Percentiles rank a stretch among this genome's conserved stretches.
phyloP scores from a whole-genome alignment of 2,797 vertebrate genomes.

The Smutsia gigantea region DNA sequence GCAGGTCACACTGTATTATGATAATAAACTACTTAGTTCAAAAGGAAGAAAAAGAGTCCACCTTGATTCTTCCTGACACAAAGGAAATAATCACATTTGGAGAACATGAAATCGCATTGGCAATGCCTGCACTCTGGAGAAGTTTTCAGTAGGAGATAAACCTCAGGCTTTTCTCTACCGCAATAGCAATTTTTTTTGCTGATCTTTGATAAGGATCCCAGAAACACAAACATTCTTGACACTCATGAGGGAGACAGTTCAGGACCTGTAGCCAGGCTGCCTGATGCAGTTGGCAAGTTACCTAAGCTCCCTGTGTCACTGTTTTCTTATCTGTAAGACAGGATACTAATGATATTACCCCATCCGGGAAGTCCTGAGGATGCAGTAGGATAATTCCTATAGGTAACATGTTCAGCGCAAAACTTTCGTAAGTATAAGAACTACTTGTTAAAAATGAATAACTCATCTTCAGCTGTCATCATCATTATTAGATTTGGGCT shows the following conservation, averaged over 20 bases:
- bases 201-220: not conserved
- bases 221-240: not conserved
- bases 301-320: not conserved
- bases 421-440: not conserved
- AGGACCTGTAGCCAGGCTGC: not conserved
- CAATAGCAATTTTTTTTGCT: not conserved
- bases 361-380: not conserved
- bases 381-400: not conserved
- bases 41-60: not conserved
- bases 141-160: not conserved
- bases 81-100: not conserved
- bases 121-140: not conserved
- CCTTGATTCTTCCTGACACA: not conserved
- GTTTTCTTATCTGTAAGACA: not conserved
- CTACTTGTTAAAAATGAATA: not conserved
- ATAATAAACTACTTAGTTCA: not conserved
- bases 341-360: not conserved
- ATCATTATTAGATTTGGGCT: not conserved
- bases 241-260: not conserved
- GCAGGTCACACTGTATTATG: not conserved
- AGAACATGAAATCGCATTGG: not conserved
- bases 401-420: not conserved
- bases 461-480: not conserved
- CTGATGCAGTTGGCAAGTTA: not conserved
- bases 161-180: not conserved